phyloP scores from a whole-genome alignment of 1,140 invertebrate species.

The Drosophila ohnishii region DNA sequence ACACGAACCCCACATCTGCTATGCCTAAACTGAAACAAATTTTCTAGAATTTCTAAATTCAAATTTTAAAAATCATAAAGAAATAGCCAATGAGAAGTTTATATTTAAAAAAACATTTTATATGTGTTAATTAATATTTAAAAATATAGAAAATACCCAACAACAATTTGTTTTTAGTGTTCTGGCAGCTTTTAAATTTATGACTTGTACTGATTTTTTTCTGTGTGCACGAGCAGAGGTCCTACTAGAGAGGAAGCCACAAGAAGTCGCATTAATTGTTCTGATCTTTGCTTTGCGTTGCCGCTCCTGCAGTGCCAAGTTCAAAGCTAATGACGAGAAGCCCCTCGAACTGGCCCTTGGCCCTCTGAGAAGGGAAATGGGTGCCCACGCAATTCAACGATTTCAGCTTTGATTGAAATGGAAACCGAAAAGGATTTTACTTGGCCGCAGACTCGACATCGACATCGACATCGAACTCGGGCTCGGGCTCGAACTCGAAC shows the following conservation, averaged over 20 bases:
- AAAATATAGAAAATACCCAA: background rate
- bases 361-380: background rate
- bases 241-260: constrained; percentile 43
- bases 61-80: background rate
- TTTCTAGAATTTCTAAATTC: background rate
- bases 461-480: constrained; percentile 21
- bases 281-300: constrained; percentile 27
- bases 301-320: constrained; percentile 50
- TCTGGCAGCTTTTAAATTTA: background rate
- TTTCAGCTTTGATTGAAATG: constrained; percentile 71
- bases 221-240: constrained; percentile 1
- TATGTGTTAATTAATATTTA: background rate
- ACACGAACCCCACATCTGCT: constrained; percentile 7
- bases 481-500: constrained; percentile 50
- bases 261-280: constrained; percentile 65
- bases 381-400: constrained; percentile 25
- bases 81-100: background rate
- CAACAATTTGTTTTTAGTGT: background rate
- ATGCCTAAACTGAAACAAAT: constrained; percentile 4
- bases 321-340: constrained; percentile 66
- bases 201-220: background rate
- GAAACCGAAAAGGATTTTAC: constrained; percentile 62
- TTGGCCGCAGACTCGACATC: constrained; percentile 19
- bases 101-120: background rate
- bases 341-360: constrained; percentile 30